phyloP scores from a whole-genome alignment of 2,888 invertebrate species.

The Patella ulyssiponensis region DNA sequence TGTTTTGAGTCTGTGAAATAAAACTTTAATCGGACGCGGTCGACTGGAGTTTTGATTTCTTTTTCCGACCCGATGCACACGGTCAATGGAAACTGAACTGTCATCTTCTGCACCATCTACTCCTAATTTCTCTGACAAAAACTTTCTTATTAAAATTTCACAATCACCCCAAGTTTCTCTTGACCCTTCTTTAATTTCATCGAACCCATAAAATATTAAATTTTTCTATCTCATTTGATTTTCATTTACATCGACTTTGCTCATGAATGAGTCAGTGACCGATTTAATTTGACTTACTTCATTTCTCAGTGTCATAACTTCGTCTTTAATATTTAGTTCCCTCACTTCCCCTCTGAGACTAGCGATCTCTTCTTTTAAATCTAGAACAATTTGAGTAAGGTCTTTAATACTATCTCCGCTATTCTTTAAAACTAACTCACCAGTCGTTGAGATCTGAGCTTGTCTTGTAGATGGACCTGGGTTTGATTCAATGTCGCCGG shows the following conservation, averaged over 20 bases:
- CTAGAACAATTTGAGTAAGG: background rate
- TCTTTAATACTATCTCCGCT: background rate
- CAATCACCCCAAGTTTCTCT: background rate
- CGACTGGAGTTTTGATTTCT: background rate
- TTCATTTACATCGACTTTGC: conserved; percentile 1
- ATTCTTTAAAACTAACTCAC: conserved; percentile 5
- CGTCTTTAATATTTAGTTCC: conserved; percentile 4
- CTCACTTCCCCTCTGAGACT: conserved; percentile 9
- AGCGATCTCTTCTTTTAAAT: conserved; percentile 6
- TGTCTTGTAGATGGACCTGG: background rate
- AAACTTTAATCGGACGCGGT: conserved; percentile 6
- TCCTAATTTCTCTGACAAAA: conserved; percentile 2
- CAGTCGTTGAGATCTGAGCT: background rate
- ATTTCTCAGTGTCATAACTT: conserved; percentile 1
- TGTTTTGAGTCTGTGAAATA: conserved; percentile 6
- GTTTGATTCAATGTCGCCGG: background rate
- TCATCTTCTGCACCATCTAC: background rate
- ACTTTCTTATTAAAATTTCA: background rate
- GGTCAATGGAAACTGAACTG: conserved; percentile 1
- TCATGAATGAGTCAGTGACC: background rate
- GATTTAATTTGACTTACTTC: background rate
- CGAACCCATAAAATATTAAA: conserved; percentile 3
- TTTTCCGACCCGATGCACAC: conserved; percentile 3
- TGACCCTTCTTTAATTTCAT: background rate
- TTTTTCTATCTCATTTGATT: conserved; percentile 6